Evolutionary conservation across 2,113 vertebrate species (phyloP), one percentile per base, ranked within the genome.

Genomic region (Jaculus jaculus): DNA sequence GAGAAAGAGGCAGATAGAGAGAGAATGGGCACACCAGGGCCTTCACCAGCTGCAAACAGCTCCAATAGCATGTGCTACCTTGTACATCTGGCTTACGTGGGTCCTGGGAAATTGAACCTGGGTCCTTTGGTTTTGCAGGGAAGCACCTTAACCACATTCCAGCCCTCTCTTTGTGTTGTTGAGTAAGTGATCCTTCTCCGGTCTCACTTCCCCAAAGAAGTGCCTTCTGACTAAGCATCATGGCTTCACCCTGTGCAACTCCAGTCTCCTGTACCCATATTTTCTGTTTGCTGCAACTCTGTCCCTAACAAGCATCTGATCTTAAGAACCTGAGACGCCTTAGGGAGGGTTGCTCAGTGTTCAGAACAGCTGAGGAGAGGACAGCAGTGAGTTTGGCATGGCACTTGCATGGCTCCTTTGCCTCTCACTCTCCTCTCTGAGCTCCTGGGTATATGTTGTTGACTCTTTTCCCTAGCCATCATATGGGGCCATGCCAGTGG

Each of bases 201-300:
- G 79, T 20, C 7, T 16, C 66, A 7, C 89, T 86, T 75, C 82
- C n/a, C 85, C 63, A 34, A 72, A 58, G 73, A 68, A 24, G 28
- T 3, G 2, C 11, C 47, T 42, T n/a, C 69, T 32, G 21, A 32
- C n/a, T 47, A 0, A 32, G 23, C n/a, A 0, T 11, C 37, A 2
- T 1, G 2, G n/a, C 32, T 26, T 39, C 34, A 4, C 7, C 13
- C 5, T 10, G 21, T 23, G 20, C 30, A 6, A 71, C 26, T 37
- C 61, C 21, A 28, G 30, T 16, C 15, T 68, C 84, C 54, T 10
- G 21, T 0, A 87, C 13, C 11, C 58, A 34, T 4, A 18, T 37
- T 77, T 47, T 34, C 11, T 54, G 51, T 77, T 72, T 51, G 61
- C 34, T 69, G 71, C 23, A 23, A 1, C 30, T 32, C 6, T 61